phyloP scores from a whole-genome alignment of 92 coral and sea anemone species.

The Zoanthus sociatus region DNA sequence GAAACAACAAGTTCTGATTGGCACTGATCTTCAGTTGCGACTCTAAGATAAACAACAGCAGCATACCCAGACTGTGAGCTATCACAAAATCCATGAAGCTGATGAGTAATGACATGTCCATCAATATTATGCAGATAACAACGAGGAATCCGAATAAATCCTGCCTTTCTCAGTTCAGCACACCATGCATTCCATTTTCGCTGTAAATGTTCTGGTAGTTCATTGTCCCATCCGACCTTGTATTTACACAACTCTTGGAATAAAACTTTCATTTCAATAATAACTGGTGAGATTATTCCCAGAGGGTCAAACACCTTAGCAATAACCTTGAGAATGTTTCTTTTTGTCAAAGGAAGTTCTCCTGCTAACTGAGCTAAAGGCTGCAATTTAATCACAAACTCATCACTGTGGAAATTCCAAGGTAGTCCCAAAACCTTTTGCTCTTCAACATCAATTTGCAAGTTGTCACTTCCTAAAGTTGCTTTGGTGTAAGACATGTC shows the following conservation, averaged over 20 bases:
- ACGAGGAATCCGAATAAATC: slow-evolving; percentile 20
- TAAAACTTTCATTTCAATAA: slow-evolving; percentile 18
- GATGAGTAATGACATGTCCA: neutral
- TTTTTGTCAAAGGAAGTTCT: slow-evolving; percentile 50
- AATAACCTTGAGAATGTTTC: neutral
- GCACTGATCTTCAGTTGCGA: slow-evolving; percentile 4
- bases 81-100: slow-evolving; percentile 52
- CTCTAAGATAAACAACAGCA: slow-evolving; percentile 33
- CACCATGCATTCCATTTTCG: slow-evolving; percentile 30
- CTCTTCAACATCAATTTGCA: slow-evolving; percentile 11
- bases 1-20: slow-evolving; percentile 22
- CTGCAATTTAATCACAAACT: slow-evolving; percentile 52
- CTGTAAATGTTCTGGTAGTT: slow-evolving; percentile 11
- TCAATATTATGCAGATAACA: slow-evolving; percentile 19
- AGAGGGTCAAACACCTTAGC: slow-evolving; percentile 9
- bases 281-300: slow-evolving; percentile 25
- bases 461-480: slow-evolving; percentile 23
- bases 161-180: slow-evolving; percentile 12
- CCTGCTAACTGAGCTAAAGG: slow-evolving; percentile 52
- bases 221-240: slow-evolving; percentile 12
- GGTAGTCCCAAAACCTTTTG: slow-evolving; percentile 52
- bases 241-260: neutral
- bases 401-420: slow-evolving; percentile 55
- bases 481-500: slow-evolving; percentile 44
- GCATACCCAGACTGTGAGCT: slow-evolving; percentile 38